Evolutionary conservation across 2,113 vertebrate species (phyloP), one percentile per base, ranked within the genome.

Genomic region (Pyxicephalus adspersus): DNA sequence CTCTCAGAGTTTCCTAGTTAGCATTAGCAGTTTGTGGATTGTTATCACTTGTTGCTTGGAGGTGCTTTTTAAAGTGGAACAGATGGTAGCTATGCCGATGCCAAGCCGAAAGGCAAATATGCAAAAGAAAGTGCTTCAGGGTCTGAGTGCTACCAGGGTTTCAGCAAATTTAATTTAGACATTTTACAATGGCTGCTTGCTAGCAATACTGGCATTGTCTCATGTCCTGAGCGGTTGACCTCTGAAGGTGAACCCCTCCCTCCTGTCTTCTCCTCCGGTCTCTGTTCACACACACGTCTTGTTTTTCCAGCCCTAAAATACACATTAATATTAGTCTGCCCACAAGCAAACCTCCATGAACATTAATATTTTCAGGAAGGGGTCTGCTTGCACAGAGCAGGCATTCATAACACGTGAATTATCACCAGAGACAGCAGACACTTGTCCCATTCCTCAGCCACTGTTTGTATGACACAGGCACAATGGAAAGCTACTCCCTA

Each of bases 251-350:
- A 54, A 20, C 20, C 28, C 34, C 71, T 9, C 71, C 19, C 71
- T 38, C 13, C 54, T 29, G 38, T 22, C 20, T 55, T 52, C 18
- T 54, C 50, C 54, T 19, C 66, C 16, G 18, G 17, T 15, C 51
- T 28, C 8, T 55, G 50, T 26, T 55, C 68, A 34, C 70, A 73
- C 70, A 73, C 26, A 58, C 71, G 28, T 11, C 54, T 60, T 74
- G 71, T 74, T 34, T 38, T 74, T 58, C 3, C 71, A 74, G 29
- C 38, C 71, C 71, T 38, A 74, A 74, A 58, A 25, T 57, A 74
- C 71, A 74, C 54, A 74, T 74, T 74, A 74, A 74, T 74, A 74
- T 74, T 74, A 60, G 20, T 60, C 51, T 11, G 54, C 54, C 71
- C 29, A 60, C 26, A 22, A 60, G 58, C 51, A 60, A 74, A 31